Evolutionary conservation across 2,797 vertebrate species (phyloP), one percentile per base, ranked within the genome.

Genomic region (Sebastes flavidus): DNA sequence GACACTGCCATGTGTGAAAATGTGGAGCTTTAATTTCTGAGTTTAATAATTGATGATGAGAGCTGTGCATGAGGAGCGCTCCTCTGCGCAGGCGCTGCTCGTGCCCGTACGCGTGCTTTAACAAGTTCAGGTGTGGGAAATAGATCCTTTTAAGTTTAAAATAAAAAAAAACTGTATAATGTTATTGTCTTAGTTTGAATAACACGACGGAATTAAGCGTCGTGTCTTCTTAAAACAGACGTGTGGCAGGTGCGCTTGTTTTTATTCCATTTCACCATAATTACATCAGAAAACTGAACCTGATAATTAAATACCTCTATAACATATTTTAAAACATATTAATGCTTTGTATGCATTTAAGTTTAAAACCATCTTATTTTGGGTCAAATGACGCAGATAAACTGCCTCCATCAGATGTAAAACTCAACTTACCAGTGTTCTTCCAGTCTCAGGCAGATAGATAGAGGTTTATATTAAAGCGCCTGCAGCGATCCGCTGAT

Each of bases 371-470:
- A 5, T 16, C 6, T 8, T 1, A 16, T 29, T 4, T 4, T 1
- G 16, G 56, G 60, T 69, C 7, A 46, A 20, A 36, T 42, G 25
- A 58, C 38, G 30, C 56, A 2, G 20, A 59, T 11, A 56, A 86
- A 75, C 65, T 75, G 74, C 75, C 18, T 78, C 24, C 77, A 54
- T 84, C 74, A 55, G 18, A 72, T 62, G 61, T 9, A 38, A 74
- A 90, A 88, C 73, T 84, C 65, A 90, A 94, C 91, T 94, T 89
- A 95, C 94, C 93, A 72, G 86, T 72, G 20, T 83, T 77, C 74
- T 84, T 80, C 75, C 61, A 62, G 62, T 76, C 58, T 76, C 58
- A 38, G 68, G 80, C 58, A 52, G 77, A 49, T 20, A 78, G 83
- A 85, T 75, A 82, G 76, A 82, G 90, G 78, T 84, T 81, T 67